Evolutionary conservation across 2,888 invertebrate species (phyloP), one percentile per base, ranked within the genome.

Genomic region (Phymatocera aterrima): DNA sequence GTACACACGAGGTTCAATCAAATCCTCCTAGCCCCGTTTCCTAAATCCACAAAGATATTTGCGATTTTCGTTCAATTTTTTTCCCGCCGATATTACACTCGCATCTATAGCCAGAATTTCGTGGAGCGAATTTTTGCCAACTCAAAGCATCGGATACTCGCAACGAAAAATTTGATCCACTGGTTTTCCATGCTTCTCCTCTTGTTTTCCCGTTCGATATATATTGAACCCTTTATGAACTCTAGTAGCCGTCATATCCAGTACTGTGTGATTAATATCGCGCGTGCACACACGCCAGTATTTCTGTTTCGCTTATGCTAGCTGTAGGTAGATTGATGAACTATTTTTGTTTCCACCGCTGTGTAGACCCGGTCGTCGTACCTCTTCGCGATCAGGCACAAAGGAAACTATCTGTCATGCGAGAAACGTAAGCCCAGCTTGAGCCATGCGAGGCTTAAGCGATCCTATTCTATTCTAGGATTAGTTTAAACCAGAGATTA

Each of bases 401-500:
- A 54, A 60, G 75, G 60, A 75, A 60, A 60, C 75, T 79, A 74
- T 51, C 78, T 34, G 60, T 79, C 77, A 81, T 77, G 80, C 82
- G 83, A 80, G 83, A 80, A 84, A 82, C 83, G 82, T 85, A 83
- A 85, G 82, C 84, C 83, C 78, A 72, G 80, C 82, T 85, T 85
- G 84, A 85, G 84, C 85, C 82, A 77, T 78, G 82, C 83, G 79
- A 80, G 83, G 84, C 83, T 85, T 81, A 84, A 82, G 72, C 60
- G 82, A 83, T 84, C 81, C 85, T 84, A 85, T 85, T 85, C 85
- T 60, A 75, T 75, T 85, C 84, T 84, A 85, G 85, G 82, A 78
- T 80, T 83, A 79, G 81, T 84, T 84, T 83, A 83, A 85, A 85
- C 83, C 83, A 83, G 84, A 85, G 88, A 88, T 88, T 88, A 88